phyloP scores from a whole-genome alignment of 2,113 vertebrate species.

The Pterocles burchelli region DNA sequence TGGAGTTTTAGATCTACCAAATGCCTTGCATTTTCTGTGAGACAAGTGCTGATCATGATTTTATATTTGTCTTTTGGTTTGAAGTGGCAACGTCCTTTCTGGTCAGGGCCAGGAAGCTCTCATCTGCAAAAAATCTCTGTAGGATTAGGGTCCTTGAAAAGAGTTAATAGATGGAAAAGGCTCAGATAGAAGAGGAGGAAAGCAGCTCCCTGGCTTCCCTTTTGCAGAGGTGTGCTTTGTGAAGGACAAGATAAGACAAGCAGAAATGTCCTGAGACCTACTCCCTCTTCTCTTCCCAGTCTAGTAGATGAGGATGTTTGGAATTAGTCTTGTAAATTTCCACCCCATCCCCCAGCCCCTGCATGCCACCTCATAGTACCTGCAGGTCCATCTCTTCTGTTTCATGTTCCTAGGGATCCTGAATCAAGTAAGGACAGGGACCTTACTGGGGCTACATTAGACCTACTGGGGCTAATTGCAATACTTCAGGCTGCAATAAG shows the following conservation, averaged over 20 bases:
- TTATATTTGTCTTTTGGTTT: not conserved
- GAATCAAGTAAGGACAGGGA: not conserved
- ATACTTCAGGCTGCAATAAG: conserved; percentile 10
- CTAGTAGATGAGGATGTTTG: not conserved
- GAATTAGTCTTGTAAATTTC: not conserved
- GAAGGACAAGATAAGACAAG: not conserved
- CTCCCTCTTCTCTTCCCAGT: not conserved
- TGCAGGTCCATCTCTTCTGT: not conserved
- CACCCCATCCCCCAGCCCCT: no score
- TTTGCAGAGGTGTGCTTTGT: not conserved
- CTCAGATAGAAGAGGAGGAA: not conserved
- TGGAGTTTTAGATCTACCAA: not conserved
- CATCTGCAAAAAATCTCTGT: not conserved
- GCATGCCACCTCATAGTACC: rapidly evolving
- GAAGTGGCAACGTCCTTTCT: not conserved
- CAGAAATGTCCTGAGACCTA: not conserved
- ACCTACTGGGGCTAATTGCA: not conserved
- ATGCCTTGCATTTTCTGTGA: not conserved
- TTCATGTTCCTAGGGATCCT: not conserved
- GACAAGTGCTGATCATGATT: not conserved
- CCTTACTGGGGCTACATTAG: no score
- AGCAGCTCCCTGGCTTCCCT: not conserved
- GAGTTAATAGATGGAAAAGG: not conserved
- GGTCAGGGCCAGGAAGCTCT: not conserved
- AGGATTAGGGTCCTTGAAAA: not conserved